Evolutionary conservation across 2,888 invertebrate species (phyloP).

Genomic region (Oligia latruncula): DNA sequence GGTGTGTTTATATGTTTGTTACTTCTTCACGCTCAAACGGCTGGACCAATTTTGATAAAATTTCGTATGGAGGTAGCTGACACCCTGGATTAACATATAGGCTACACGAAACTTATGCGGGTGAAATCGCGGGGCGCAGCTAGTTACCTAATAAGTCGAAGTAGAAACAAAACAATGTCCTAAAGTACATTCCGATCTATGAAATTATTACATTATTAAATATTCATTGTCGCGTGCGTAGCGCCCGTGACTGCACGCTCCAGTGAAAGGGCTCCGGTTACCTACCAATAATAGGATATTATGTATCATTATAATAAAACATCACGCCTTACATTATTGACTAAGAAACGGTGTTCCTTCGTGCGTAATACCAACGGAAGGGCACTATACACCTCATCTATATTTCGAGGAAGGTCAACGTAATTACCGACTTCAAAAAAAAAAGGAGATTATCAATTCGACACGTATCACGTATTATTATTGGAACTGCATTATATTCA

Average conservation of each 20-base stretch:
- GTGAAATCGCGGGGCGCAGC: too few species aligned
- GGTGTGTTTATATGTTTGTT: too few species aligned
- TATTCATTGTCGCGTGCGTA: slow-evolving; percentile 59
- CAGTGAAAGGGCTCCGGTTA: slow-evolving; percentile 43
- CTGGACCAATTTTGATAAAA: too few species aligned
- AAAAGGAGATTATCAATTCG: too few species aligned
- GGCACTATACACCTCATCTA: not conserved
- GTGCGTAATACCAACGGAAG: not conserved
- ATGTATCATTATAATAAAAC: slow-evolving; percentile 21
- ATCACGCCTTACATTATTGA: slow-evolving; percentile 17
- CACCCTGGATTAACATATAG: too few species aligned
- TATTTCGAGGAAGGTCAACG: not conserved
- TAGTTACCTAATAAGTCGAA: not conserved
- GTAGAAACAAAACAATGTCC: slow-evolving; percentile 8
- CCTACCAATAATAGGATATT: slow-evolving; percentile 42
- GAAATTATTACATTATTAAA: slow-evolving; percentile 40
- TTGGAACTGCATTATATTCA: too few species aligned
- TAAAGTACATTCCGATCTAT: slow-evolving; percentile 28
- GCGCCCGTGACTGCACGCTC: slow-evolving; percentile 57
- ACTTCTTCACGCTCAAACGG: too few species aligned
- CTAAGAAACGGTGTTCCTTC: slow-evolving; percentile 2
- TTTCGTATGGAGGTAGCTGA: too few species aligned
- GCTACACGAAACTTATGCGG: too few species aligned
- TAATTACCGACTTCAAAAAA: not conserved
- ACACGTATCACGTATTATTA: too few species aligned